phyloP scores from a whole-genome alignment of 2,113 vertebrate species.

The Todiramphus saurophagus region DNA sequence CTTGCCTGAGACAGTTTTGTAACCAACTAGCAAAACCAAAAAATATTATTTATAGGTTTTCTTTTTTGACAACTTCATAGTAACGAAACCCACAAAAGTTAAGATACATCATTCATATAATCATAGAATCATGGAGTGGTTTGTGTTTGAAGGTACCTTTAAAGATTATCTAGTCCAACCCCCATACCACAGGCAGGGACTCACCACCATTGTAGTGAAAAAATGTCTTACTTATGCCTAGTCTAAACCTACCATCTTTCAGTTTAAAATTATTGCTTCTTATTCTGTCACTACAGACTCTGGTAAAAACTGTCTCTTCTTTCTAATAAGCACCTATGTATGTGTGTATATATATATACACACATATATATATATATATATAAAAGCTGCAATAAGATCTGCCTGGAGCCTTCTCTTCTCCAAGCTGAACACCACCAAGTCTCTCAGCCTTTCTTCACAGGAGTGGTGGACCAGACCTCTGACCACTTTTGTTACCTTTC shows the following conservation, averaged over 20 bases:
- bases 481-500: fast-evolving
- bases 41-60: background rate
- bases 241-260: background rate
- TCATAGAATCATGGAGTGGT: background rate
- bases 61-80: background rate
- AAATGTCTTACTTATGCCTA: background rate
- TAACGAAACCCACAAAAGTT: background rate
- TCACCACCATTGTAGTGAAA: background rate
- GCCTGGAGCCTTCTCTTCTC: background rate
- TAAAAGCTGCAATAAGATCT: background rate
- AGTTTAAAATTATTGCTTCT: background rate
- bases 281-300: background rate
- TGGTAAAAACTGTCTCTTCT: background rate
- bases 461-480: background rate
- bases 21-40: background rate
- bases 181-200: background rate
- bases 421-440: background rate
- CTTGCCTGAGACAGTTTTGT: background rate
- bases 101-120: background rate
- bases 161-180: background rate
- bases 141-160: background rate
- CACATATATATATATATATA: no score
- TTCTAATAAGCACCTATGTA: background rate
- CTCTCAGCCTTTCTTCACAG: background rate
- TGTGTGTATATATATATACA: background rate